Evolutionary conservation across 2,888 invertebrate species (phyloP).

Genomic region (Sesia bembeciformis): DNA sequence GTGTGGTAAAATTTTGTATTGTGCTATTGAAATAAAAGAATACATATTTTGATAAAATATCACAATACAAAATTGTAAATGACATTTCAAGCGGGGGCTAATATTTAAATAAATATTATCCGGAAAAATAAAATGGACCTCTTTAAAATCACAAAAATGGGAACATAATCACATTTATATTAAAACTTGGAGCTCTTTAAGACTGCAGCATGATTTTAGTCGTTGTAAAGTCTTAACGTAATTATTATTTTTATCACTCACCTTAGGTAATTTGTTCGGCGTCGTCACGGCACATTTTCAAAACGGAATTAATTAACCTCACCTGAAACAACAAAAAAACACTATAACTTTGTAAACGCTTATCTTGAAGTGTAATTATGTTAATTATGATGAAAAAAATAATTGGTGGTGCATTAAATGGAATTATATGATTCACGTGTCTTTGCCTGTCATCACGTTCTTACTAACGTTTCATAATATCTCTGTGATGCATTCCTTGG

Average conservation of each 20-base stretch:
- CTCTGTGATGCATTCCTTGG: not conserved
- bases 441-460: slow-evolving; percentile 1
- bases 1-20: too few relatives aligned
- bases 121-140: too few relatives aligned
- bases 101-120: too few relatives aligned
- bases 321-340: slow-evolving; percentile 53
- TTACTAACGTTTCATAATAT: not conserved
- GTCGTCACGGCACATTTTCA: slow-evolving; percentile 49
- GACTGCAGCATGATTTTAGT: too few relatives aligned
- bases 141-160: too few relatives aligned
- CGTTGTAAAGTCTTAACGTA: too few relatives aligned
- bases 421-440: slow-evolving; percentile 16
- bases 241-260: slow-evolving; percentile 10
- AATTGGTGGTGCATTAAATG: slow-evolving; percentile 5
- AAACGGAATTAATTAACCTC: slow-evolving; percentile 32
- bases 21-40: too few relatives aligned
- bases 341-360: not conserved
- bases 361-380: slow-evolving; percentile 5
- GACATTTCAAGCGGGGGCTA: too few relatives aligned
- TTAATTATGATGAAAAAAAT: slow-evolving; percentile 2
- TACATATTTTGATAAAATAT: too few relatives aligned
- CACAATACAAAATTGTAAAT: too few relatives aligned
- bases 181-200: too few relatives aligned
- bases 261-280: slow-evolving; percentile 58
- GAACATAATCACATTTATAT: too few relatives aligned